Percentiles rank a stretch among this genome's conserved stretches.
Conservation (phyloP, 2,888 invertebrate species). For the Lithophane socia region DNA sequence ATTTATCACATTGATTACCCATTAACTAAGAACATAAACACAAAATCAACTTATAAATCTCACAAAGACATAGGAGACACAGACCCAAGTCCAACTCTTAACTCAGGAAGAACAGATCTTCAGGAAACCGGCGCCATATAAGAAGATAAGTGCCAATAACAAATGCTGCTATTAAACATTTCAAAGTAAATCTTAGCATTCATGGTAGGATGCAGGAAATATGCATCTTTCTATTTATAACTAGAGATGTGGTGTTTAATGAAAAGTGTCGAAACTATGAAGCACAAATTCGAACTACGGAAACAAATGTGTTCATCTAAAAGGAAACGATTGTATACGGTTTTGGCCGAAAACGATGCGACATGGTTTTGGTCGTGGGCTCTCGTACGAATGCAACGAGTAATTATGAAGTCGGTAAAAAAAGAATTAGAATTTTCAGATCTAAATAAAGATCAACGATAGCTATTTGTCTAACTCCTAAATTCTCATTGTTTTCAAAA, state of each 20-base stretch:
- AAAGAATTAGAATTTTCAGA: too few relatives aligned
- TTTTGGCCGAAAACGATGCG: too few relatives aligned
- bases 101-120: slow-evolving; percentile 28
- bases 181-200: slow-evolving; percentile 52
- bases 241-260: not conserved
- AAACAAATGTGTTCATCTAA: not conserved
- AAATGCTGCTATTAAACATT: slow-evolving; percentile 49
- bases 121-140: slow-evolving; percentile 43
- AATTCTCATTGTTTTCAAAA: fast-evolving
- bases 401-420: not conserved
- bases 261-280: not conserved
- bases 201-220: slow-evolving; percentile 69
- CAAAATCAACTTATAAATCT: slow-evolving; percentile 28
- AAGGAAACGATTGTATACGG: too few relatives aligned
- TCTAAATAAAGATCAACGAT: too few relatives aligned
- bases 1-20: slow-evolving; percentile 7
- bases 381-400: not conserved
- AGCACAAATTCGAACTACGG: too few relatives aligned
- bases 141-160: slow-evolving; percentile 37
- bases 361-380: too few relatives aligned
- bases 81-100: not conserved
- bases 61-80: not conserved
- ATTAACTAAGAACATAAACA: slow-evolving; percentile 20
- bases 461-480: too few relatives aligned
- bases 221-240: slow-evolving; percentile 64